Evolutionary conservation across 2,888 invertebrate genomes (phyloP).

Genomic region (Empis livida): DNA sequence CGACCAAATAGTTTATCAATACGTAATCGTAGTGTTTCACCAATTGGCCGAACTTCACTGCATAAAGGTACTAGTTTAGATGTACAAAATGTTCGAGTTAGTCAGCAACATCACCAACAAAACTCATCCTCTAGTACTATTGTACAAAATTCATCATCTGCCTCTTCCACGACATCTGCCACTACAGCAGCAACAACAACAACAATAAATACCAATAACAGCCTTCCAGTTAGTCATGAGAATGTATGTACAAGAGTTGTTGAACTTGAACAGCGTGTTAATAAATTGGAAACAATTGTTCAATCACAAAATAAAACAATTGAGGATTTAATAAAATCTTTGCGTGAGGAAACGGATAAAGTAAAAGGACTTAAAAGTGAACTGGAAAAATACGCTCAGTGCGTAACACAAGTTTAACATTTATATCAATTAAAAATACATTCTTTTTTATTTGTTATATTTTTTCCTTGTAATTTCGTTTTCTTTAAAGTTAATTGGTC

Average conservation of each 20-base stretch:
- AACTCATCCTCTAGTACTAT: slow-evolving; percentile 2
- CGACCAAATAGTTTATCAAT: slow-evolving; percentile 29
- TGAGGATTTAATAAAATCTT: slow-evolving; percentile 47
- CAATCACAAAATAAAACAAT: slow-evolving; percentile 41
- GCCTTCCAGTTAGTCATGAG: slow-evolving; percentile 4
- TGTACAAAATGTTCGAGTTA: slow-evolving; percentile 3
- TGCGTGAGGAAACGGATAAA: slow-evolving; percentile 50
- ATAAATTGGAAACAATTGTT: slow-evolving; percentile 29
- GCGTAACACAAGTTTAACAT: slow-evolving; percentile 55
- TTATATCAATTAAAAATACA: neutral
- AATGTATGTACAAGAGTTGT: slow-evolving; percentile 19
- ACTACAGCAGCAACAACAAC: slow-evolving; percentile 1
- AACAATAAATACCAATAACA: neutral
- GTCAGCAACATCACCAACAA: slow-evolving; percentile 6
- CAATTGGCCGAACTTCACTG: slow-evolving; percentile 15
- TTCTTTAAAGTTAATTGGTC: too few species aligned
- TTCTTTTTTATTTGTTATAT: neutral
- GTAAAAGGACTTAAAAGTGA: slow-evolving; percentile 50
- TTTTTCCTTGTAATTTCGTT: too few species aligned
- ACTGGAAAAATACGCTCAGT: slow-evolving; percentile 55
- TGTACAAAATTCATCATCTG: slow-evolving; percentile 3
- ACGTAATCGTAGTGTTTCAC: slow-evolving; percentile 30
- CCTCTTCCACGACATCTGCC: slow-evolving; percentile 2
- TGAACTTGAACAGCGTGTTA: slow-evolving; percentile 29
- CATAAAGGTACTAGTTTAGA: neutral